Conservation (phyloP, 2,888 invertebrate species). For the Leptopilina myrica region DNA sequence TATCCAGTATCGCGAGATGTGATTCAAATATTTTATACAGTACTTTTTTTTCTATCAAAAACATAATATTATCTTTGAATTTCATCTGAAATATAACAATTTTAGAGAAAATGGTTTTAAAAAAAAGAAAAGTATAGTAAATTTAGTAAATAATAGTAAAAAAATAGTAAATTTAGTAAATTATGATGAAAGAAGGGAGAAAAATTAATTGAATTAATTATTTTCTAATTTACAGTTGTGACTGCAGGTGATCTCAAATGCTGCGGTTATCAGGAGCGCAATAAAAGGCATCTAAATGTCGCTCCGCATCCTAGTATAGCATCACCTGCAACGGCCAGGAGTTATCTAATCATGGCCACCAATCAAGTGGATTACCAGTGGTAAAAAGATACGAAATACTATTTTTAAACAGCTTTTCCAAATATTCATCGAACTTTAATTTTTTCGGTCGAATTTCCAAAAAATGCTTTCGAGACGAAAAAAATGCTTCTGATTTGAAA, state of each 20-base stretch:
- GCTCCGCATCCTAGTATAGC: slow-evolving; percentile 69
- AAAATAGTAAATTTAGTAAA: no score
- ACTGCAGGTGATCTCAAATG: slow-evolving; percentile 73
- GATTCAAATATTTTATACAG: not conserved
- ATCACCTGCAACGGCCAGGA: slow-evolving; percentile 70
- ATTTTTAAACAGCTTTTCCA: not conserved
- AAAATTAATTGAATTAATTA: not conserved
- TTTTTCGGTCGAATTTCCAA: not conserved
- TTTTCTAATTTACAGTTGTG: slow-evolving; percentile 56
- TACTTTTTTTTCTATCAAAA: not conserved
- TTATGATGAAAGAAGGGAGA: no score
- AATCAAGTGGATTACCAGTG: slow-evolving; percentile 78
- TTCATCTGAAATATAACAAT: no score
- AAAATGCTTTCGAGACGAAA: no score
- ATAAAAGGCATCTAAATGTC: slow-evolving; percentile 70
- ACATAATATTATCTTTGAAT: not conserved
- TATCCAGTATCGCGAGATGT: slow-evolving; percentile 1
- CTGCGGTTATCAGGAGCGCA: slow-evolving; percentile 63
- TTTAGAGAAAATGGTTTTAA: no score
- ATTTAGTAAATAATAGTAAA: no score
- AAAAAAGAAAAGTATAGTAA: no score
- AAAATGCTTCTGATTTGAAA: no score
- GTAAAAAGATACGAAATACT: slow-evolving; percentile 59
- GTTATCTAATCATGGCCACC: slow-evolving; percentile 76
- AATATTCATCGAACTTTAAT: not conserved